Evolutionary conservation across 2,113 vertebrate species (phyloP).

Genomic region (Odocoileus virginianus): DNA sequence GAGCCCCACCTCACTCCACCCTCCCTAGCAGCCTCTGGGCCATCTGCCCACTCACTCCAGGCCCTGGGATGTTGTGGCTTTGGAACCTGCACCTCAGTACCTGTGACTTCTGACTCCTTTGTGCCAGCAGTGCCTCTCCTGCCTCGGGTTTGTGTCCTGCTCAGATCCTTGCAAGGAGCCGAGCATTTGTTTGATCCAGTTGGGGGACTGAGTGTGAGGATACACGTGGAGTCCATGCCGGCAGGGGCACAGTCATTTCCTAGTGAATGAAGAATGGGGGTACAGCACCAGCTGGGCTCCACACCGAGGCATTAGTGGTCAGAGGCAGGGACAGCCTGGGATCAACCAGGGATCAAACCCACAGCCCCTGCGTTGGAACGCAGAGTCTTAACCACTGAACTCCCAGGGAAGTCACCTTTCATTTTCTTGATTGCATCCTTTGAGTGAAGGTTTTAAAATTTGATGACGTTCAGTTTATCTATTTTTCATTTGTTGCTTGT

Average conservation of each 20-base stretch:
- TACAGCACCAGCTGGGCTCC: background rate
- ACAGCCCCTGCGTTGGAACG: background rate
- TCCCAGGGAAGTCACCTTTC: background rate
- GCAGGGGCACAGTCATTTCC: background rate
- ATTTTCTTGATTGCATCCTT: background rate
- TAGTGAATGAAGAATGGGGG: background rate
- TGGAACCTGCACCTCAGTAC: background rate
- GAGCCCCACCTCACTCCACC: background rate
- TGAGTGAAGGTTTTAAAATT: background rate
- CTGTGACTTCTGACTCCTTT: background rate
- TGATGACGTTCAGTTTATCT: background rate
- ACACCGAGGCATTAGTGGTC: background rate
- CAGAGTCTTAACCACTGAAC: background rate
- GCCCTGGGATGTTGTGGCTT: background rate
- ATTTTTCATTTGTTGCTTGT: background rate
- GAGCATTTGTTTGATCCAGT: background rate
- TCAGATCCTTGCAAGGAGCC: rapidly evolving
- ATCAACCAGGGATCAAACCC: background rate
- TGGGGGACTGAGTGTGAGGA: background rate
- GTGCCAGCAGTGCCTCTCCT: background rate
- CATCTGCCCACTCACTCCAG: background rate
- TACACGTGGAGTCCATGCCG: rapidly evolving
- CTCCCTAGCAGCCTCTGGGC: background rate
- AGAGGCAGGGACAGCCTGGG: background rate
- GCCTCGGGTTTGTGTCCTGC: background rate